Evolutionary conservation across 2,113 vertebrate species (phyloP).

Genomic region (Oxyura jamaicensis): DNA sequence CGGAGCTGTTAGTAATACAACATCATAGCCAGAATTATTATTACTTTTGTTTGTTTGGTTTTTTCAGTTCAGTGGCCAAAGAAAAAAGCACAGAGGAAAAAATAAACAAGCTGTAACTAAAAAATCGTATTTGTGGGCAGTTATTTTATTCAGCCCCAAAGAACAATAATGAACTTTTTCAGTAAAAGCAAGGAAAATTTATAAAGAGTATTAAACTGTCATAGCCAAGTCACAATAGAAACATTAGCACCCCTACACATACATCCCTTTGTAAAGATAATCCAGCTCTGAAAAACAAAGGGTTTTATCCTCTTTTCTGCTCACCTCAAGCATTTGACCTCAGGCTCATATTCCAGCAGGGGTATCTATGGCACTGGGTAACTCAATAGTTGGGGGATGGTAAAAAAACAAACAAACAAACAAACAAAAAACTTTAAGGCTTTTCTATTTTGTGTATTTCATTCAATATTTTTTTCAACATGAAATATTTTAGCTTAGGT

Average conservation of each 20-base stretch:
- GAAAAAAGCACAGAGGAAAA: not conserved
- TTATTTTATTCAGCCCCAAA: not conserved
- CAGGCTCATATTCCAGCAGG: not conserved
- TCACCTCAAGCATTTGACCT: not conserved
- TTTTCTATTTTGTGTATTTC: not conserved
- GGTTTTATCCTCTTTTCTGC: not conserved
- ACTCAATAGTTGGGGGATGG: accelerated
- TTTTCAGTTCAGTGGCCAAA: not conserved
- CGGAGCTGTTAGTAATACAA: not conserved
- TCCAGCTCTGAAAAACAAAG: not conserved
- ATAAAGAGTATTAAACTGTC: not conserved
- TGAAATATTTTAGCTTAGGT: not conserved
- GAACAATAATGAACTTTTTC: not conserved
- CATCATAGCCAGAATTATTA: not conserved
- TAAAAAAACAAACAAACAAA: not conserved
- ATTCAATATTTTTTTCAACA: not conserved
- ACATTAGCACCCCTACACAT: not conserved
- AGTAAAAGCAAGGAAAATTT: not conserved
- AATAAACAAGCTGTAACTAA: not conserved
- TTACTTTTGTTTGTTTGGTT: not conserved
- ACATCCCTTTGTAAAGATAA: not conserved
- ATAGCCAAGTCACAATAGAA: not conserved
- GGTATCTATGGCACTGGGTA: not conserved
- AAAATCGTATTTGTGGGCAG: not conserved
- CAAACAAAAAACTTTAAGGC: not conserved